phyloP scores from a whole-genome alignment of 2,888 invertebrate genomes.

The Andrena praecox region DNA sequence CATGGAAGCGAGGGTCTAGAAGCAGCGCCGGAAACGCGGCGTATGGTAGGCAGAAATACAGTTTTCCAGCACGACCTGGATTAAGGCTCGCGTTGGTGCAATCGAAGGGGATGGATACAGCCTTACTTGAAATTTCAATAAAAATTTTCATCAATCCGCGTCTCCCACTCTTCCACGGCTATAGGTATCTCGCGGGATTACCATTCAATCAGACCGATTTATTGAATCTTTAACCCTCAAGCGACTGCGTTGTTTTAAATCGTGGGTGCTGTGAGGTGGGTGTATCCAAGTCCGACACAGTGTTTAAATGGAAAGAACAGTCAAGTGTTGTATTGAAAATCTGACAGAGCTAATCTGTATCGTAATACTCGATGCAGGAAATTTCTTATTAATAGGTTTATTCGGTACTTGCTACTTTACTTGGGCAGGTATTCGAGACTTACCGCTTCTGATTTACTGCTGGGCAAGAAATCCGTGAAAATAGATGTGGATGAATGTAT shows the following conservation, averaged over 20 bases:
- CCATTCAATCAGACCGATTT: constrained; percentile 58
- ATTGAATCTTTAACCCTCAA: constrained; percentile 37
- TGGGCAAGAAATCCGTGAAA: too few species aligned
- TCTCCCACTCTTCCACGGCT: constrained; percentile 21
- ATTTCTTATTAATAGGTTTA: neutral
- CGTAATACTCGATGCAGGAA: neutral
- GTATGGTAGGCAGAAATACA: constrained; percentile 62
- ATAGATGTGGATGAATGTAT: too few species aligned
- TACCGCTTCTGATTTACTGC: too few species aligned
- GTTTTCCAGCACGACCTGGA: constrained; percentile 61
- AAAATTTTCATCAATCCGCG: constrained; percentile 65
- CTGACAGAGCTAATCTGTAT: neutral
- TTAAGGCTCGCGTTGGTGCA: constrained; percentile 53
- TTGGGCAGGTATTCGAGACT: too few species aligned
- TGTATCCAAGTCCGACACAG: neutral
- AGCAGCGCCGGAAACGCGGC: constrained; percentile 40
- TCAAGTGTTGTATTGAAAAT: neutral
- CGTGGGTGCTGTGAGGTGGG: too few species aligned
- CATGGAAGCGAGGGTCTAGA: constrained; percentile 57
- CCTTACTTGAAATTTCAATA: constrained; percentile 69
- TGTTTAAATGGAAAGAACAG: neutral
- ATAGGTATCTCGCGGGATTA: constrained; percentile 42
- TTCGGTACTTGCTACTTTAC: too few species aligned
- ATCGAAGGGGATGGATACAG: constrained; percentile 46
- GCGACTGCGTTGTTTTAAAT: neutral